Evolutionary conservation across 2,113 vertebrate species (phyloP).

Genomic region (Triplophysa tibetana): DNA sequence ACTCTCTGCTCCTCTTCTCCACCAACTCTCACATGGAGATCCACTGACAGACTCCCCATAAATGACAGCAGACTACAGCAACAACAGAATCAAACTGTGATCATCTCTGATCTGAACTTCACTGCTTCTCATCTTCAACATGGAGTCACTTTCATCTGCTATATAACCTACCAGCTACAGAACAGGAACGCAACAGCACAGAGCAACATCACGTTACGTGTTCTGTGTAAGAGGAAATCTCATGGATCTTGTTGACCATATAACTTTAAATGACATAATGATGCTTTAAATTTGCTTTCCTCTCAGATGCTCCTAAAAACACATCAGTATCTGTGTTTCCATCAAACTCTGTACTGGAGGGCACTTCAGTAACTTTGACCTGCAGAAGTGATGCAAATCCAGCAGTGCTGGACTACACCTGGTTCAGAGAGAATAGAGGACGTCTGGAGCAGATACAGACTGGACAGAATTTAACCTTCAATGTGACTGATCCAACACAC

Average conservation of each 20-base stretch:
- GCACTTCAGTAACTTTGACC: constrained; percentile 64
- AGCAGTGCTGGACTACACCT: constrained; percentile 62
- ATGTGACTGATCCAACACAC: not conserved
- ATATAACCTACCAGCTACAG: too few species aligned
- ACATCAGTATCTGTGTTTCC: constrained; percentile 54
- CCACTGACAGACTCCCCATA: not conserved
- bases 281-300: not conserved
- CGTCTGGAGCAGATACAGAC: constrained; percentile 44
- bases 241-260: constrained; percentile 26
- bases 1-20: constrained; percentile 23
- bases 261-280: not conserved
- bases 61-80: not conserved
- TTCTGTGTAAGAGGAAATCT: constrained; percentile 57
- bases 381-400: constrained; percentile 66
- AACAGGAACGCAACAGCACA: constrained; percentile 27
- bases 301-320: constrained; percentile 60
- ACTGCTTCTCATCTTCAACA: too few species aligned
- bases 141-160: too few species aligned
- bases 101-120: too few species aligned
- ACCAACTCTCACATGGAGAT: constrained; percentile 31
- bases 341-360: constrained; percentile 55
- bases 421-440: constrained; percentile 61
- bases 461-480: constrained; percentile 54
- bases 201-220: too few species aligned
- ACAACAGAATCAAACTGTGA: not conserved